Evolutionary conservation across 2,113 vertebrate genomes (phyloP), one percentile per base, ranked within the genome.

Genomic region (Rhea americana): DNA sequence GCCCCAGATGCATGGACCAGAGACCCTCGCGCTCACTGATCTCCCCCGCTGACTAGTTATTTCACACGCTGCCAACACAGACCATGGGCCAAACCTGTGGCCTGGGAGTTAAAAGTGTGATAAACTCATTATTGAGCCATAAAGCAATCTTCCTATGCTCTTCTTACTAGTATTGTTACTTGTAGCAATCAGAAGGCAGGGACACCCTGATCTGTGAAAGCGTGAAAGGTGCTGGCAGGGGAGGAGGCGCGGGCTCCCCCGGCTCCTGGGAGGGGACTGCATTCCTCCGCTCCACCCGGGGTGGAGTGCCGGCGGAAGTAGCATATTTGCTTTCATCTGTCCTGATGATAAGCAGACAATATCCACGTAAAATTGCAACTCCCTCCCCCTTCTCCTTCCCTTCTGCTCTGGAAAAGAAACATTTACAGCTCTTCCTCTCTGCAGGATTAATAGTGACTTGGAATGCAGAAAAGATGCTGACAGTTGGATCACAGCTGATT

Each of bases 281-380:
- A 95, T 95, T 96, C 94, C 90, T 92, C 8, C 0, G 3, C 82
- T 67, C 65, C 94, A 82, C 79, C 94, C 91, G 65, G 94, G 95
- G 94, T 90, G 96, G 93, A 87, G 95, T 73, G 1, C 26, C 5
- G 72, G 35, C 45, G 2, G 76, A 93, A 93, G 51, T 50, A 79
- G 45, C 5, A 1, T 24, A 26, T 13, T 50, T 6, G 59, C 93
- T 94, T 91, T 92, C 76, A 81, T 87, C 82, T 55, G 47, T 10
- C 51, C 85, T 9, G n/a, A 3, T 13, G 87, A 92, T 80, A 45
- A 93, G 32, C 43, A 24, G 25, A 3, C 18, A 35, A 18, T 65
- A 41, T 9, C 87, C 75, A 84, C 58, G 74, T 59, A 91, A 28
- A 24, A 21, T 41, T 47, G 45, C 30, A 67, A 37, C 12, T 45